A percentile compares a stretch with the other conserved stretches of the same genome.
phyloP scores from a whole-genome alignment of 2,113 vertebrate species.

The Psittacus erithacus region DNA sequence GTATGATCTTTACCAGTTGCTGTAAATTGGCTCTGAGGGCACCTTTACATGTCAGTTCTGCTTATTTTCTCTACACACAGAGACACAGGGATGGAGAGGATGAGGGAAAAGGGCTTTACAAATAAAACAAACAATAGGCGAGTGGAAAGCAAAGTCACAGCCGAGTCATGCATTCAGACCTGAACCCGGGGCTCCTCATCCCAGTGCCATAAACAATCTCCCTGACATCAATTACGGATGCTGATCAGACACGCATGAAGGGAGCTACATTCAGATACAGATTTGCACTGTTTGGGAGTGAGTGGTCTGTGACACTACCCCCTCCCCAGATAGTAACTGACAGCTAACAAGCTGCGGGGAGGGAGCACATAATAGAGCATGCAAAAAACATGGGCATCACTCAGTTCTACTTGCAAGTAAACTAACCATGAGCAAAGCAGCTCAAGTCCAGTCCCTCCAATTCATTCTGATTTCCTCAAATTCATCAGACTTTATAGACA shows the following conservation, averaged over 20 bases:
- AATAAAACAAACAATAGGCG: slow-evolving; percentile 39
- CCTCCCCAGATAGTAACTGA: neutral
- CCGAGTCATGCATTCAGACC: neutral
- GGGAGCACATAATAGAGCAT: neutral
- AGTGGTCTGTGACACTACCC: neutral
- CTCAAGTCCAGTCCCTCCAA: neutral
- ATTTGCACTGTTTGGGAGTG: neutral
- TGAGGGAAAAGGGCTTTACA: slow-evolving; percentile 3
- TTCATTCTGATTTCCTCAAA: neutral
- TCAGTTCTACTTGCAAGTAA: neutral
- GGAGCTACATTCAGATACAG: neutral
- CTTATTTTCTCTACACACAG: slow-evolving; percentile 40
- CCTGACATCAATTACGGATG: slow-evolving; percentile 18
- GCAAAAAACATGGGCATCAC: neutral
- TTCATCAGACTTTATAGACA: neutral
- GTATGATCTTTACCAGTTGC: slow-evolving; percentile 51
- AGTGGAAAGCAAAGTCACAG: neutral
- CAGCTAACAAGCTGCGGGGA: neutral
- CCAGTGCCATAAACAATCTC: slow-evolving; percentile 11
- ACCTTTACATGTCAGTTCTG: slow-evolving; percentile 64
- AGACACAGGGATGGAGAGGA: slow-evolving; percentile 12
- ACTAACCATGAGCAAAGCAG: neutral
- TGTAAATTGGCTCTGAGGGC: slow-evolving; percentile 65
- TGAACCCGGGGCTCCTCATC: neutral
- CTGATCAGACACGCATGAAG: neutral